phyloP scores from a whole-genome alignment of 2,888 invertebrate species.

The Stegana nigrithorax region DNA sequence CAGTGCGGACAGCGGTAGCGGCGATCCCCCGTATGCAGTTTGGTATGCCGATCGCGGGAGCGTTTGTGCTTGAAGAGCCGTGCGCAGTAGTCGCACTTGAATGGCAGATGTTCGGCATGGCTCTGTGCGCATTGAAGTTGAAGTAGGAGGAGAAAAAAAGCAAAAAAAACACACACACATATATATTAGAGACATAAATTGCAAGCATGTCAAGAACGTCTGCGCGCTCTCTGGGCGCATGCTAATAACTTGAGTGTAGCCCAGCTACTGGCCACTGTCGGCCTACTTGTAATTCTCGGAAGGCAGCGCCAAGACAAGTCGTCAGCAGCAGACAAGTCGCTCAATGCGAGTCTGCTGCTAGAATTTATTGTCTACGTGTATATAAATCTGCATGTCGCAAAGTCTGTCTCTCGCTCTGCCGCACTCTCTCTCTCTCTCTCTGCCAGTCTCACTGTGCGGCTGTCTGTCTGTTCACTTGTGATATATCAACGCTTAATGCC shows the following conservation, averaged over 20 bases:
- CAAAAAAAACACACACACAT: slow-evolving; percentile 1
- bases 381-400: slow-evolving; percentile 17
- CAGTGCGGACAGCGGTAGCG: slow-evolving; percentile 92
- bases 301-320: slow-evolving; percentile 39
- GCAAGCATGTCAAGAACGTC: too few species aligned
- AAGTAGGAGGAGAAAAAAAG: background rate
- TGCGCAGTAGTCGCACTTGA: slow-evolving; percentile 91
- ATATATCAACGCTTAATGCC: background rate
- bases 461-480: background rate
- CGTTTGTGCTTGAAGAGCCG: slow-evolving; percentile 95
- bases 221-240: too few species aligned
- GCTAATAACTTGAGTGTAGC: slow-evolving; percentile 17
- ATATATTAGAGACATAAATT: slow-evolving; percentile 24
- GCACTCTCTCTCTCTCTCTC: background rate
- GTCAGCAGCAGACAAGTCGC: slow-evolving; percentile 29
- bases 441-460: background rate
- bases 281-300: slow-evolving; percentile 56
- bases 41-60: slow-evolving; percentile 92
- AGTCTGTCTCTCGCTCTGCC: background rate
- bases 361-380: slow-evolving; percentile 26
- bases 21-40: slow-evolving; percentile 90
- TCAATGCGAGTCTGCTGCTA: slow-evolving; percentile 29
- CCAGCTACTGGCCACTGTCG: slow-evolving; percentile 8
- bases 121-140: slow-evolving; percentile 65
- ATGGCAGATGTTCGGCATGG: slow-evolving; percentile 92